Conservation (phyloP, 2,113 vertebrate genomes). For the Lucifuga dentata region DNA sequence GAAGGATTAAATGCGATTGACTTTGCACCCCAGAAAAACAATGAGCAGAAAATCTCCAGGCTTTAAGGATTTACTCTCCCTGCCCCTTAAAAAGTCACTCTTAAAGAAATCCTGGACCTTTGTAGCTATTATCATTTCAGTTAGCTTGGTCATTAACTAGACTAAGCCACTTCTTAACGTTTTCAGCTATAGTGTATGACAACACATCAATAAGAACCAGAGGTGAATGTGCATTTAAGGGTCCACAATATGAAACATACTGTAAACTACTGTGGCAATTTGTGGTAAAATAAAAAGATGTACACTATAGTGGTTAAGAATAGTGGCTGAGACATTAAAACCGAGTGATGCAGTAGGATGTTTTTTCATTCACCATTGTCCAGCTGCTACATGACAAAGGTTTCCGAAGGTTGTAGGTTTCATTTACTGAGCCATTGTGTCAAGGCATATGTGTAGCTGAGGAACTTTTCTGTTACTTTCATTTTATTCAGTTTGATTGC, state of each 20-base stretch:
- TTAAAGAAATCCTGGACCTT: conserved; percentile 11
- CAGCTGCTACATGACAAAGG: too few relatives aligned
- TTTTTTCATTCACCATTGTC: too few relatives aligned
- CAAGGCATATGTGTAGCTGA: not conserved
- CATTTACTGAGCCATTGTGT: conserved; percentile 17
- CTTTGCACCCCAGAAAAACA: conserved; percentile 62
- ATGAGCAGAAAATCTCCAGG: conserved; percentile 43
- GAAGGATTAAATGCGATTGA: conserved; percentile 71
- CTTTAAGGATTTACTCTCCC: conserved; percentile 44
- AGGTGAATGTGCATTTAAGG: not conserved
- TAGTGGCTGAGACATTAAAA: too few relatives aligned
- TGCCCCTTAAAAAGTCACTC: conserved; percentile 10
- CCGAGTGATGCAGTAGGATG: too few relatives aligned
- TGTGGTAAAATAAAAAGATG: too few relatives aligned
- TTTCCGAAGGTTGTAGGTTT: conserved; percentile 5
- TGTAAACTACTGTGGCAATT: too few relatives aligned
- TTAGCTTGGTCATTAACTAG: conserved; percentile 9
- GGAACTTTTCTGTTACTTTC: conserved; percentile 16
- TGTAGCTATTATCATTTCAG: conserved; percentile 13
- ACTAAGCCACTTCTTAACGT: conserved; percentile 1
- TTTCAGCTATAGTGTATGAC: not conserved
- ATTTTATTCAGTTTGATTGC: conserved; percentile 43
- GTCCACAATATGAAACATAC: too few relatives aligned
- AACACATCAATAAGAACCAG: not conserved
- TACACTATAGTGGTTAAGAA: too few relatives aligned